phyloP scores from a whole-genome alignment of 2,113 vertebrate species.

The Tychaedon coryphoeus region DNA sequence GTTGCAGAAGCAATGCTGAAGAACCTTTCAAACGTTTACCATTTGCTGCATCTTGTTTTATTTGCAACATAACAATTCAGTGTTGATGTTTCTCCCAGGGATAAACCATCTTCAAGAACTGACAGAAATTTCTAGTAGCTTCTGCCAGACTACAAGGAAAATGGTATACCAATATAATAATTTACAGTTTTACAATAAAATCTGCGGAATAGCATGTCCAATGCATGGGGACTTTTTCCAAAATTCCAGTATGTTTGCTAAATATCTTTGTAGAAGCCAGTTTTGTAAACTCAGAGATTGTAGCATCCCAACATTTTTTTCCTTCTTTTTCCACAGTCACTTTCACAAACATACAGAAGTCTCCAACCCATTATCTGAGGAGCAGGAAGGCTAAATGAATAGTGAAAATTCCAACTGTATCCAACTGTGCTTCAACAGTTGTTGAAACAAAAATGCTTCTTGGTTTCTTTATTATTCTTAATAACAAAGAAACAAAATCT shows the following conservation, averaged over 20 bases:
- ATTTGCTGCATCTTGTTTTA: neutral
- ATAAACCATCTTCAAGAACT: neutral
- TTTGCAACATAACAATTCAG: neutral
- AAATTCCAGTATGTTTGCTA: accelerated
- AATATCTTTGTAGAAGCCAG: neutral
- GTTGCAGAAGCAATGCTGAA: neutral
- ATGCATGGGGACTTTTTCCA: accelerated
- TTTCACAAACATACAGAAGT: neutral
- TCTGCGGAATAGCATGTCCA: neutral
- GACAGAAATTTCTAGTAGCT: neutral
- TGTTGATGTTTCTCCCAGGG: neutral
- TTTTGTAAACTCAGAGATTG: neutral
- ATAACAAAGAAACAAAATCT: neutral
- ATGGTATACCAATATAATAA: neutral
- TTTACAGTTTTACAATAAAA: neutral
- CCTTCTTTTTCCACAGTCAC: neutral
- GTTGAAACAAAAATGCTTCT: neutral
- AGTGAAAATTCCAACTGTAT: neutral
- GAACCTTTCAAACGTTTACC: accelerated
- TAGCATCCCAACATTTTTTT: neutral
- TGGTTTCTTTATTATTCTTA: neutral
- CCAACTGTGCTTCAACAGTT: neutral
- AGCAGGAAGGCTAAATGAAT: neutral
- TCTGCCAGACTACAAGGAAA: neutral
- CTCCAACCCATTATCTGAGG: neutral